Percentiles rank a stretch among this genome's conserved stretches.
phyloP scores from a whole-genome alignment of 2,888 invertebrate species.

The Euspilapteryx auroguttella region DNA sequence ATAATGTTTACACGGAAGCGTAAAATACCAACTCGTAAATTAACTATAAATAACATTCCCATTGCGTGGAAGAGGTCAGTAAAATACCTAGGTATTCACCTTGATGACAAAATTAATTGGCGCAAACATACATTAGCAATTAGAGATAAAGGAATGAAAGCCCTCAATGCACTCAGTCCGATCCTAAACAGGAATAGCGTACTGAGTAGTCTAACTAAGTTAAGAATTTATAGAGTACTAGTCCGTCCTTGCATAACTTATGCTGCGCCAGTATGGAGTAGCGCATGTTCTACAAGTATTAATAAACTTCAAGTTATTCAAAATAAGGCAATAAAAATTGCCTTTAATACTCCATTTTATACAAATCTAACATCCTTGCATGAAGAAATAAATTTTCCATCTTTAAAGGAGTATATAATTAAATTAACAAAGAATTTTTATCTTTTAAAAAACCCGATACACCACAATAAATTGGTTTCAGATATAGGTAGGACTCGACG shows the following conservation, averaged over 20 bases:
- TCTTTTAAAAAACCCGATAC: neutral
- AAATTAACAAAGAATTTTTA: too few relatives aligned
- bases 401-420: neutral
- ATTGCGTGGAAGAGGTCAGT: neutral
- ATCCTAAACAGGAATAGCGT: neutral
- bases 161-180: slow-evolving; percentile 1
- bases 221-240: neutral
- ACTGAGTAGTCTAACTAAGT: neutral
- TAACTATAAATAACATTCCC: neutral
- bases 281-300: neutral
- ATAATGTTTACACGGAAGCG: too few relatives aligned
- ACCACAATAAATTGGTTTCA: neutral
- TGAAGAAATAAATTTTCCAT: neutral
- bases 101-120: too few relatives aligned
- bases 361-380: neutral
- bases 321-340: too few relatives aligned
- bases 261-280: too few relatives aligned
- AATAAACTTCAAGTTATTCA: too few relatives aligned
- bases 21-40: neutral
- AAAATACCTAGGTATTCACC: slow-evolving; percentile 1
- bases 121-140: neutral
- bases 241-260: neutral
- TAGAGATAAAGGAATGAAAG: neutral
- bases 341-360: too few relatives aligned
- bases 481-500: neutral